Evolutionary conservation across 1,140 invertebrate species (phyloP), one percentile per base, ranked within the genome.

Genomic region (Callitettix versicolor): DNA sequence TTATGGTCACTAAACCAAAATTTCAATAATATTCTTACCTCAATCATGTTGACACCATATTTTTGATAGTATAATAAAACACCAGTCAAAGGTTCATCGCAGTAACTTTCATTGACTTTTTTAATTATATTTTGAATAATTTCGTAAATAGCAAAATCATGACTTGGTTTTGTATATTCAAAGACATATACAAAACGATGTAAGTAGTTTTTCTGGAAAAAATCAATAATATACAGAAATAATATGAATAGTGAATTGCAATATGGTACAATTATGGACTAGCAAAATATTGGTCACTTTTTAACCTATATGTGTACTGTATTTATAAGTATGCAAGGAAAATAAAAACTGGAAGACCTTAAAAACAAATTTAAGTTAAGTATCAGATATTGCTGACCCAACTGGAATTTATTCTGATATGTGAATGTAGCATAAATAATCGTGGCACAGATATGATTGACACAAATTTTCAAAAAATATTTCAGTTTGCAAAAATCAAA

Each of bases 21-120:
- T n/a, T n/a, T n/a, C n/a, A n/a, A n/a, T n/a, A n/a, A n/a, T n/a
- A n/a, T 41, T 5, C 40, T 5, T 51, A 51, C 48, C 48, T 51
- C 48, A 17, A 51, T 36, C 48, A 51, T 51, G 18, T 51, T 51
- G 33, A 51, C 48, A 36, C 48, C 48, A 21, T 51, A 51, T n/a
- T 36, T 34, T 18, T 51, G 30, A 18, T 51, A 51, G 3, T 36
- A 20, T 34, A 51, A 20, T 14, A 51, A 20, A 14, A 51, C 2
- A 7, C 48, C 48, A 17, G 30, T 51, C 14, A 51, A 18, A 14
- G 48, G 48, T 20, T 51, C 48, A 14, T 26, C 48, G 9, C 26
- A 30, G 18, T 20, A 17, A 6, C n/a, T 30, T 20, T 51, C 48
- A 34, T 38, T 51, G 4, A 51, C 7, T 18, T 17, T 15, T 7